Percentiles rank a stretch among this genome's conserved stretches.
Evolutionary conservation across 2,797 vertebrate genomes (phyloP).

Genomic region (Orientallactaga sibirica): DNA sequence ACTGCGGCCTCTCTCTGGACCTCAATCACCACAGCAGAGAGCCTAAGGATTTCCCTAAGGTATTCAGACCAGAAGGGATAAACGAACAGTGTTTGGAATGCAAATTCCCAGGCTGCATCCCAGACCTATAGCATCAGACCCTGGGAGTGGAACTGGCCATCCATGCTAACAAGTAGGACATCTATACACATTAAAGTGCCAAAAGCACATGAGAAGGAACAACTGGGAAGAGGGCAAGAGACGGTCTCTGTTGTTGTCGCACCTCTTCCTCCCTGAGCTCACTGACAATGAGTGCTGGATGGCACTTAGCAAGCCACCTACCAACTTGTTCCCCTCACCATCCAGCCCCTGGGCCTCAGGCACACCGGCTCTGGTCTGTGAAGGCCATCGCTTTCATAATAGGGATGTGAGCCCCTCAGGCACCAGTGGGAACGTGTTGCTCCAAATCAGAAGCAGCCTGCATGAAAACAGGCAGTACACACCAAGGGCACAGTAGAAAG

Average conservation of each 20-base stretch:
- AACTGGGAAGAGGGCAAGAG: background rate
- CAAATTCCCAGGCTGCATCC: background rate
- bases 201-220: fast-evolving
- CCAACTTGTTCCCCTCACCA: background rate
- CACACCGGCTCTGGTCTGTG: background rate
- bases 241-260: background rate
- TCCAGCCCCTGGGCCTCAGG: background rate
- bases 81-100: background rate
- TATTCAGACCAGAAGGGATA: background rate
- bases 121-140: background rate
- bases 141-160: background rate
- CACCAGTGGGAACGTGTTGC: background rate
- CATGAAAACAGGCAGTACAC: background rate
- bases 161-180: background rate
- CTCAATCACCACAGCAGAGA: background rate
- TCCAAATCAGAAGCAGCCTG: background rate
- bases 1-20: background rate
- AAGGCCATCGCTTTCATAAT: background rate
- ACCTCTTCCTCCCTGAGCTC: fast-evolving
- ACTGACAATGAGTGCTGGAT: background rate
- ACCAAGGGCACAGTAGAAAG: constrained; percentile 71
- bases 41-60: background rate
- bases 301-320: background rate
- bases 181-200: background rate
- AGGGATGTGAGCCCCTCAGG: background rate